Evolutionary conservation across 2,113 vertebrate genomes (phyloP), one percentile per base, ranked within the genome.

Genomic region (Synchiropus splendidus): DNA sequence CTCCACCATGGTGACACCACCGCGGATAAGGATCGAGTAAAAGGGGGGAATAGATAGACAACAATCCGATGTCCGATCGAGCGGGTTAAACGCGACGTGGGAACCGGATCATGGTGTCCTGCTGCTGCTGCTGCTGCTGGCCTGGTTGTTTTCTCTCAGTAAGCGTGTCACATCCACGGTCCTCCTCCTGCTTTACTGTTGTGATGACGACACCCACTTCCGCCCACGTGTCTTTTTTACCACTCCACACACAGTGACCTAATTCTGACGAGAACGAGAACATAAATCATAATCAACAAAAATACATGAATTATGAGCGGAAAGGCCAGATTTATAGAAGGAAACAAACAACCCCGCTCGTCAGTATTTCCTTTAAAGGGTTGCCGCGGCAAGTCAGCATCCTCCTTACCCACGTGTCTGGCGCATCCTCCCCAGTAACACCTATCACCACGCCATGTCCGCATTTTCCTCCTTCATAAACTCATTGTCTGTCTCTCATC

Each of bases 1-100:
- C 82, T 90, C 87, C 68, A 85, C 90, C 91, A 94, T 94, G 67
- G 67, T 76, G 62, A 43, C 42, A 18, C 46, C 21, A 30, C 5
- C 41, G 41, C 18, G 38, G 40, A 40, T 38, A n/a, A n/a, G n/a
- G n/a, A n/a, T n/a, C n/a, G n/a, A n/a, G 15, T 8, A 27, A 13
- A 13, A 2, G 12, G 9, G 15, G 16, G 8, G 16, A 32, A 12
- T 18, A 43, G 49, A 2, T 54, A 9, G 6, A 13, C 16, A 16
- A 27, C 17, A 48, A 13, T 51, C 42, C 27, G 52, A 10, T 6
- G 44, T 44, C 16, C 27, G 1, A 12, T 37, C 21, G 31, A 41
- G 36, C 37, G 5, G 12, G 9, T 45, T 75, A 75, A 6, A 39
- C 13, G 0, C 43, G 16, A 16, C 5, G 42, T 39, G 40, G 46